Evolutionary conservation across 2,797 vertebrate species (phyloP).

Genomic region (Tachyglossus aculeatus): DNA sequence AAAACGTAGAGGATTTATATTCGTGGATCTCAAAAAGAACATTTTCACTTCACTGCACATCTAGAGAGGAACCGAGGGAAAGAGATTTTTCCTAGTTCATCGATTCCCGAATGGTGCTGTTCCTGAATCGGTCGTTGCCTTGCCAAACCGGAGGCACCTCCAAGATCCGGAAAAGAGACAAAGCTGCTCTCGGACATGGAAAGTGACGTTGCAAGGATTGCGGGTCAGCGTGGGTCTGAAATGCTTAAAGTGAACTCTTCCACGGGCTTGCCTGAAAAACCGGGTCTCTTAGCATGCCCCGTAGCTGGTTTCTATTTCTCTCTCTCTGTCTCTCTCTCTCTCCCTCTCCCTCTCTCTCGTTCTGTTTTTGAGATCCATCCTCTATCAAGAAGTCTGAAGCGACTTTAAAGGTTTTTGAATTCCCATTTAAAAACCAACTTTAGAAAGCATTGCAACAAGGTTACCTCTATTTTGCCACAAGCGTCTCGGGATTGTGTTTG

Average conservation of each 20-base stretch:
- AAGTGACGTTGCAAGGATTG: slow-evolving; percentile 72
- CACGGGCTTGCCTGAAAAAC: slow-evolving; percentile 74
- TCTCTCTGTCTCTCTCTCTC: slow-evolving; percentile 21
- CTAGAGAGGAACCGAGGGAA: slow-evolving; percentile 72
- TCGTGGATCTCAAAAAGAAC: slow-evolving; percentile 70
- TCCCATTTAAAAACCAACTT: slow-evolving; percentile 81
- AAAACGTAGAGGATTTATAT: slow-evolving; percentile 75
- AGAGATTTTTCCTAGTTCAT: slow-evolving; percentile 63
- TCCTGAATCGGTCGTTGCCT: slow-evolving; percentile 81
- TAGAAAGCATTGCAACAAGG: slow-evolving; percentile 96
- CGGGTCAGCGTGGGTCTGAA: slow-evolving; percentile 75
- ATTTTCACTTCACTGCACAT: slow-evolving; percentile 72
- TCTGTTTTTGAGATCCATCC: slow-evolving; percentile 72
- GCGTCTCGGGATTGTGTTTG: slow-evolving; percentile 91
- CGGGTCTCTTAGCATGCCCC: slow-evolving; percentile 78
- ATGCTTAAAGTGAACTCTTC: slow-evolving; percentile 78
- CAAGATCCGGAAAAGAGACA: slow-evolving; percentile 71
- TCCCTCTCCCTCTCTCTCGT: neutral
- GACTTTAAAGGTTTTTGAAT: slow-evolving; percentile 81
- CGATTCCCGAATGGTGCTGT: slow-evolving; percentile 80
- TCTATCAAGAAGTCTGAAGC: slow-evolving; percentile 71
- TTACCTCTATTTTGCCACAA: slow-evolving; percentile 97
- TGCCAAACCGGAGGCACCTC: slow-evolving; percentile 84
- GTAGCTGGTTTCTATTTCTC: slow-evolving; percentile 63
- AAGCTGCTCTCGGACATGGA: slow-evolving; percentile 59